Percentiles rank a stretch among this genome's conserved stretches.
phyloP scores from a whole-genome alignment of 2,797 vertebrate genomes.

The Melanotaenia parkinsoni region DNA sequence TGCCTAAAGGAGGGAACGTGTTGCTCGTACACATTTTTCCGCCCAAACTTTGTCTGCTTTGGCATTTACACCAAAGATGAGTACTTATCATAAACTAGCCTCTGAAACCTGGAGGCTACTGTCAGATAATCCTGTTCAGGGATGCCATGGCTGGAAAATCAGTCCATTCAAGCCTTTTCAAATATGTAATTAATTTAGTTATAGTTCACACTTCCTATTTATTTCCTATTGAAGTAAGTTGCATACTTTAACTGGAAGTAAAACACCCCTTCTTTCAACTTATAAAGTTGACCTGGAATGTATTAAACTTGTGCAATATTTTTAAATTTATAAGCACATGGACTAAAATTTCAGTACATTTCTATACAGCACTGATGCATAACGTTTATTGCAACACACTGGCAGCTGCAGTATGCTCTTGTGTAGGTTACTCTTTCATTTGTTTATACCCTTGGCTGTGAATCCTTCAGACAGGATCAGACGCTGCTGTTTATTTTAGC shows the following conservation, averaged over 20 bases:
- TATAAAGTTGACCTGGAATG: background rate
- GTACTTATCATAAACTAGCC: conserved; percentile 43
- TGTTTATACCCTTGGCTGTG: conserved; percentile 52
- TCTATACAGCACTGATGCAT: conserved; percentile 25
- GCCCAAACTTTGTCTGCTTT: conserved; percentile 43
- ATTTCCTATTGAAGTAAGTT: background rate
- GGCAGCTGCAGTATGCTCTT: conserved; percentile 32
- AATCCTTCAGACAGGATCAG: conserved; percentile 68
- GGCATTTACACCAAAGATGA: conserved; percentile 39
- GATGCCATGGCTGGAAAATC: conserved; percentile 22
- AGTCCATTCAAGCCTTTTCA: background rate
- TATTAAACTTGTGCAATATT: background rate
- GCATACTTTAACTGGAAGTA: too few relatives aligned
- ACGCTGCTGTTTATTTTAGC: conserved; percentile 69
- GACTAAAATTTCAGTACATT: conserved; percentile 25
- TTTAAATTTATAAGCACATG: background rate
- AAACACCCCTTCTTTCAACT: background rate
- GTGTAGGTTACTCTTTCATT: conserved; percentile 46
- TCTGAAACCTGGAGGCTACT: conserved; percentile 28
- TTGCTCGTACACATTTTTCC: conserved; percentile 54
- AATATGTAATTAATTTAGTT: background rate
- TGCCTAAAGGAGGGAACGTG: conserved; percentile 64
- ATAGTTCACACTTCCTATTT: background rate
- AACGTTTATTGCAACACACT: conserved; percentile 32
- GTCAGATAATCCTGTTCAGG: conserved; percentile 15